Evolutionary conservation across 2,888 invertebrate species (phyloP).

Genomic region (Drosophila limbata): DNA sequence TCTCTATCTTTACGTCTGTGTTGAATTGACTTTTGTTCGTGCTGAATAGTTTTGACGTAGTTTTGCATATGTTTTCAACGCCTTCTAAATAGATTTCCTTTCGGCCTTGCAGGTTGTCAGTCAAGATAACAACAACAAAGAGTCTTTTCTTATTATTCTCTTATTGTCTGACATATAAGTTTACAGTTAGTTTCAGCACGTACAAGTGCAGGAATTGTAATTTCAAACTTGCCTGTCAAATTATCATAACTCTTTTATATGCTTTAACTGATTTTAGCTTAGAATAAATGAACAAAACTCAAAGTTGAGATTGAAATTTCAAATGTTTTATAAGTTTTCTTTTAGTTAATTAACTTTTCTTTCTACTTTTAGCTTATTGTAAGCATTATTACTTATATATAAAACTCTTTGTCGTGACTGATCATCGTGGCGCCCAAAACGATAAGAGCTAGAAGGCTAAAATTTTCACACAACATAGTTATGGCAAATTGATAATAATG

Average conservation of each 20-base stretch:
- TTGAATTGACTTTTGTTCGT: conserved; percentile 37
- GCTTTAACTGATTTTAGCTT: conserved; percentile 15
- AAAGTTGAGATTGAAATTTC: background rate
- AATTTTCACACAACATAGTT: too few species aligned
- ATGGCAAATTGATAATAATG: too few species aligned
- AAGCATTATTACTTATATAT: background rate
- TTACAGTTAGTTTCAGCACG: conserved; percentile 43
- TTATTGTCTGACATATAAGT: conserved; percentile 46
- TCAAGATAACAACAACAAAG: conserved; percentile 44
- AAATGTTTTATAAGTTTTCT: background rate
- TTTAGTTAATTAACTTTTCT: background rate
- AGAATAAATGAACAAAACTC: background rate
- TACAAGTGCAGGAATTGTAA: conserved; percentile 11
- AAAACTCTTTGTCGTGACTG: background rate
- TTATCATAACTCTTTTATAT: conserved; percentile 21
- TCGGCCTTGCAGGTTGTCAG: conserved; percentile 55
- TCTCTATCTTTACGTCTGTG: background rate
- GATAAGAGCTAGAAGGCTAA: too few species aligned
- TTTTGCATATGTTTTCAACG: conserved; percentile 64
- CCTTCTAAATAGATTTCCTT: conserved; percentile 50
- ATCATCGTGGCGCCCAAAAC: too few species aligned
- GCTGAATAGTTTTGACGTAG: conserved; percentile 66
- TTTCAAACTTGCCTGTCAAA: conserved; percentile 27
- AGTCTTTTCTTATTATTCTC: background rate
- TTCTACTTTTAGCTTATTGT: too few species aligned